Conservation (phyloP, 92 coral and sea anemone genomes). For the Phenganax stokvisi region DNA sequence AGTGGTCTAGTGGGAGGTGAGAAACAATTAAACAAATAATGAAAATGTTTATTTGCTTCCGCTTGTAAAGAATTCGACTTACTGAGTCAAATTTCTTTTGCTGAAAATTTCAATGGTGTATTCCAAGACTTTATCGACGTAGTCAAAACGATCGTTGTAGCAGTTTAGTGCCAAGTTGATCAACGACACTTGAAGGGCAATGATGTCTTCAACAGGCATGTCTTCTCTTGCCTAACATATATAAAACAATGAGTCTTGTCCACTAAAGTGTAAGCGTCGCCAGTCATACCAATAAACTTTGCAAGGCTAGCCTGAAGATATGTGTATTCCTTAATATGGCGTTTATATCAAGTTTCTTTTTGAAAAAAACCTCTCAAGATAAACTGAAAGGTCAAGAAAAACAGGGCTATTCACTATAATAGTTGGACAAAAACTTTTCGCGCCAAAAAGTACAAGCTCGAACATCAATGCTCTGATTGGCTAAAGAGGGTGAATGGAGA, state of each 20-base stretch:
- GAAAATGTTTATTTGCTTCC: too few species aligned
- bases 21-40: too few species aligned
- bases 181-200: conserved; percentile 86
- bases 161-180: conserved; percentile 92
- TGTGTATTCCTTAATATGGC: background rate
- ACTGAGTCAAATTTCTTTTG: conserved; percentile 72
- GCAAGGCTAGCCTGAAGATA: background rate
- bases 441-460: conserved; percentile 5
- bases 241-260: background rate
- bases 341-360: background rate
- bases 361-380: background rate
- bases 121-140: conserved; percentile 92
- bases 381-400: background rate
- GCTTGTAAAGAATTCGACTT: conserved; percentile 31
- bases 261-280: background rate
- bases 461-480: background rate
- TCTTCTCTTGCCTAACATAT: conserved; percentile 71
- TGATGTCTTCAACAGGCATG: conserved; percentile 98
- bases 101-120: conserved; percentile 80
- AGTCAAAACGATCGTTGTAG: conserved; percentile 90
- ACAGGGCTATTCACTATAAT: background rate
- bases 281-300: background rate
- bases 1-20: too few species aligned
- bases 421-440: background rate
- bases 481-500: background rate